Evolutionary conservation across 1,140 invertebrate genomes (phyloP).

Genomic region (Telenomus remus): DNA sequence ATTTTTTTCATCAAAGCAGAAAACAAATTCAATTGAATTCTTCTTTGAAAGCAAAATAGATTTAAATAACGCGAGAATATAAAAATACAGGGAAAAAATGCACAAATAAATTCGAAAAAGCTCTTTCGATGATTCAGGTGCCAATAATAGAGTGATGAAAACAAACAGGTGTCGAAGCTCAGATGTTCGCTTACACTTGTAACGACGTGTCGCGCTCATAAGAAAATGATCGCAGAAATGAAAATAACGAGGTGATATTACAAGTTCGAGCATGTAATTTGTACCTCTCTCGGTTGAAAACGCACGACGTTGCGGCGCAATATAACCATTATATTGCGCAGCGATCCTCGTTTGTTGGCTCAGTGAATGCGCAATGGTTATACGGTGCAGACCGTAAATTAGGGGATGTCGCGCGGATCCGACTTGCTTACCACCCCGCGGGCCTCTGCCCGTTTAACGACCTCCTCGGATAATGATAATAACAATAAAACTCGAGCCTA

Average conservation of each 20-base stretch:
- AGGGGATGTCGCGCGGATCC: constrained; percentile 47
- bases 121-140: too few relatives aligned
- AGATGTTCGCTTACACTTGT: constrained; percentile 2
- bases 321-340: constrained; percentile 42
- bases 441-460: constrained; percentile 17
- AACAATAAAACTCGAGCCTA: constrained; percentile 38
- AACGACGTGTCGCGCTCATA: constrained; percentile 6
- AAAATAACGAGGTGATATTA: constrained; percentile 39
- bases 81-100: too few relatives aligned
- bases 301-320: constrained; percentile 15
- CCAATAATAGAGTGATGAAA: too few relatives aligned
- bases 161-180: not conserved
- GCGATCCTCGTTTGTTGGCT: constrained; percentile 50
- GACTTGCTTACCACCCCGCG: constrained; percentile 16
- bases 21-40: too few relatives aligned
- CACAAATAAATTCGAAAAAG: too few relatives aligned
- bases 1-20: too few relatives aligned
- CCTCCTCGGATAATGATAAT: constrained; percentile 32
- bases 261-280: constrained; percentile 44
- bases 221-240: constrained; percentile 36
- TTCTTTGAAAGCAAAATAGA: too few relatives aligned
- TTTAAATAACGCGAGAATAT: too few relatives aligned
- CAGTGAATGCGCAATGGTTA: constrained; percentile 45
- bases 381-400: constrained; percentile 35
- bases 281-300: constrained; percentile 24